Base-by-base conservation (phyloP, 2,888 invertebrate species). In the Pterobdella sp. region DNA sequence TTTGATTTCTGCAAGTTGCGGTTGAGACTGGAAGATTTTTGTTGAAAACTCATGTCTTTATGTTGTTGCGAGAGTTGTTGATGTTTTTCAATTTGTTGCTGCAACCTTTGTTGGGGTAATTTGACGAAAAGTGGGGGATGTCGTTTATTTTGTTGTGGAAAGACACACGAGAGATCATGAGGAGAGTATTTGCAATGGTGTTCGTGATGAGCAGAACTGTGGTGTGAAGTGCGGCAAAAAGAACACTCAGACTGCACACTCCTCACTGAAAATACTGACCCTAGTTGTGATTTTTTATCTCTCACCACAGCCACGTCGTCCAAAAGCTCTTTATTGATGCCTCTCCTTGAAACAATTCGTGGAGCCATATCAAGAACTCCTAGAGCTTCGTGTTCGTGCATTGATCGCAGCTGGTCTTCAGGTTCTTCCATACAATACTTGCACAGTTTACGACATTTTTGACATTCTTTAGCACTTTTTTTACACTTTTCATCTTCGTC, bases 21-120 rank as follows among this genome's bases (percentile, higher is more conserved):
- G 71, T 63, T 71, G 34, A 71, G 56, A 63, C 71, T 71, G 31
- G 63, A 63, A 35, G 71, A 71, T n/a, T 71, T 56, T 32, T 31
- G 34, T 4, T 56, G 60, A 26, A 22, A 14, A 22, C 4, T 22
- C 26, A 3, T 22, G 3, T 56, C 10, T 3, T 56, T 22, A 26
- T 4, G 60, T 22, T 56, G 60, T 56, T 56, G 60, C 26, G 7
- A 26, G 18, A 3, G 60, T 26, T 56, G 7, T 7, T 22, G 60
- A 4, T 42, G 10, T 42, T 42, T 22, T 14, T 42, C 49, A 22
- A 42, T 42, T 7, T 42, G 49, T 22, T 42, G 49, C 49, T 42
- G 49, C 10, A 42, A 22, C 22, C 49, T 7, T 14, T 42, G 49
- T 42, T 42, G 7, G 49, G 60, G 60, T 18, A 56, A 26, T 56